Percentiles rank a stretch among this genome's conserved stretches.
Conservation (phyloP, 2,797 vertebrate genomes). For the Erpetoichthys calabaricus region DNA sequence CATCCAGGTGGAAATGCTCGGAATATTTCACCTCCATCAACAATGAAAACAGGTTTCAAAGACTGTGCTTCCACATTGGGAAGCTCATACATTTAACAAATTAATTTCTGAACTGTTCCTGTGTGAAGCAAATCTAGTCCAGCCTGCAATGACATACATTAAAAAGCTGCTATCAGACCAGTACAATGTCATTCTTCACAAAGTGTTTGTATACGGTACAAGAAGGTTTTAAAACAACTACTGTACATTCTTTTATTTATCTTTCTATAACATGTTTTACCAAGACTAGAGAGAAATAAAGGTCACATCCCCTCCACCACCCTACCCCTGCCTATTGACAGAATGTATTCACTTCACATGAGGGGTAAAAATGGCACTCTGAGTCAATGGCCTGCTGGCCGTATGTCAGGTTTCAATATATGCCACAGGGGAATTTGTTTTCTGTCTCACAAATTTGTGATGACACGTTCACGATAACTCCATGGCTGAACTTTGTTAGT, state of each 20-base stretch:
- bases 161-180: too few species aligned
- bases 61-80: neutral
- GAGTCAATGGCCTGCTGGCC: constrained; percentile 26
- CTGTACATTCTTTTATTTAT: too few species aligned
- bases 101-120: neutral
- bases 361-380: constrained; percentile 26
- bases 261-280: too few species aligned
- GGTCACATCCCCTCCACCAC: constrained; percentile 22
- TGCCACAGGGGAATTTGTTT: constrained; percentile 26
- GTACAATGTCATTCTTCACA: too few species aligned
- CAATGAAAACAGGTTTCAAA: constrained; percentile 56
- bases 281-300: constrained; percentile 4
- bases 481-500: constrained; percentile 27
- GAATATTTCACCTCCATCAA: constrained; percentile 51
- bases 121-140: too few species aligned
- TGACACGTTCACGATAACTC: constrained; percentile 45
- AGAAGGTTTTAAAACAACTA: too few species aligned
- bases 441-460: constrained; percentile 28
- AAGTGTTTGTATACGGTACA: too few species aligned
- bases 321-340: constrained; percentile 5
- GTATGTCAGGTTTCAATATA: constrained; percentile 23
- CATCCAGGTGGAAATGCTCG: constrained; percentile 77
- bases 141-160: too few species aligned
- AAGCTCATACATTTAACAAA: constrained; percentile 16
- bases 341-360: constrained; percentile 10